Evolutionary conservation across 1,140 invertebrate genomes (phyloP), one percentile per base, ranked within the genome.

Genomic region (Zaprionus lachaisei): DNA sequence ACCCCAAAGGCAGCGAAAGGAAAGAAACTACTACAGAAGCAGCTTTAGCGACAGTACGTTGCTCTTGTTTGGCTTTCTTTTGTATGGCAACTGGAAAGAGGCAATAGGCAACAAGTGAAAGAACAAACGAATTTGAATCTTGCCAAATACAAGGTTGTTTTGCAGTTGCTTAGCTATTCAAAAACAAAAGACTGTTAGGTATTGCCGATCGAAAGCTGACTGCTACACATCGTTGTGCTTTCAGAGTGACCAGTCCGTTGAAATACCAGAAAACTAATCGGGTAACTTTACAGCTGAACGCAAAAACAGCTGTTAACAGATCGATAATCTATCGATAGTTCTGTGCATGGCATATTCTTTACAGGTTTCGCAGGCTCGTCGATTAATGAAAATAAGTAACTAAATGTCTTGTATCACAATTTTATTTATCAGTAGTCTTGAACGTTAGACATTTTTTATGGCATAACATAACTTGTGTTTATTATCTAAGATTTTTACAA

Each of bases 1-100:
- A 72, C 66, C 66, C 56, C 44, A 66, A 26, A 64, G 77, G 69
- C 77, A 62, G 83, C 74, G 77, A 83, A 83, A 75, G 77, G 73
- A 44, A 17, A 17, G 41, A n/a, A n/a, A n/a, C 41, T 11, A 34
- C 31, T 11, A 34, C 80, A 4, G 34, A 22, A 56, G 37, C 44
- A 17, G 24, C 38, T 2, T 41, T 6, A n/a, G 38, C 5, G 15
- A 6, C 70, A 49, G 61, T 41, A 68, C 56, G 56, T 79, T 76
- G 72, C 11, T 65, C 49, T 31, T 56, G 49, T 62, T 63, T 63
- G 37, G 14, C 20, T n/a, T 51, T 22, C 4, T 61, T 26, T 47
- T 34, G 9, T 34, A 11, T 34, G 31, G 9, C 9, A 11, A 34
- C 31, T 34, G 31, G 2, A 34, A 3, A 34, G 2, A 11, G 31